A percentile compares a stretch with the other conserved stretches of the same genome.
Conservation (phyloP, 2,888 invertebrate species). For the Leucania comma region DNA sequence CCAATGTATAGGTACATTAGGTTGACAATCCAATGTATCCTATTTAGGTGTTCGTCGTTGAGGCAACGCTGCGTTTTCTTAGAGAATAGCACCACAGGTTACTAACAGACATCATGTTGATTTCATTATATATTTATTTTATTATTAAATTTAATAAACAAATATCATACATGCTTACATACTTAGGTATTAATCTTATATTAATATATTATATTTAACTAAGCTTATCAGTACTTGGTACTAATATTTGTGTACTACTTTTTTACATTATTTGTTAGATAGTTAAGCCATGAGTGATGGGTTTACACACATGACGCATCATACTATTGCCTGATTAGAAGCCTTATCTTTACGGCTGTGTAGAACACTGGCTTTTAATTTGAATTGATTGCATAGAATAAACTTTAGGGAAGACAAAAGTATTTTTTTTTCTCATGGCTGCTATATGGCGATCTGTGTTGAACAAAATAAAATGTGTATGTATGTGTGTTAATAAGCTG, state of each 20-base stretch:
- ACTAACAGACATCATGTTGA: not conserved
- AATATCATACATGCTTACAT: not conserved
- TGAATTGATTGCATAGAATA: not conserved
- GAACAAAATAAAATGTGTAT: no score
- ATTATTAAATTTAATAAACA: not conserved
- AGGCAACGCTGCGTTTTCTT: no score
- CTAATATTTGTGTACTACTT: conserved; percentile 48
- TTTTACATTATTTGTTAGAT: conserved; percentile 43
- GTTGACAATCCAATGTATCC: no score
- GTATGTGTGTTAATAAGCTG: no score
- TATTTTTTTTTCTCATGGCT: no score
- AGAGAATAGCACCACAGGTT: no score
- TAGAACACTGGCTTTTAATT: conserved; percentile 11
- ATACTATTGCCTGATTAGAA: conserved; percentile 63
- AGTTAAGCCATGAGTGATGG: conserved; percentile 31
- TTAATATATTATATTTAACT: conserved; percentile 22
- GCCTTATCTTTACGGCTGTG: conserved; percentile 56
- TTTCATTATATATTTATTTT: not conserved
- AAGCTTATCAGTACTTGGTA: conserved; percentile 33
- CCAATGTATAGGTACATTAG: no score
- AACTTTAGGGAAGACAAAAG: not conserved
- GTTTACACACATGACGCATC: conserved; percentile 52
- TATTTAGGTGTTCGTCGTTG: no score
- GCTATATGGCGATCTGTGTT: no score
- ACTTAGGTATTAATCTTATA: conserved; percentile 11